Evolutionary conservation across 2,113 vertebrate genomes (phyloP).

Genomic region (Megaceryle maxima): DNA sequence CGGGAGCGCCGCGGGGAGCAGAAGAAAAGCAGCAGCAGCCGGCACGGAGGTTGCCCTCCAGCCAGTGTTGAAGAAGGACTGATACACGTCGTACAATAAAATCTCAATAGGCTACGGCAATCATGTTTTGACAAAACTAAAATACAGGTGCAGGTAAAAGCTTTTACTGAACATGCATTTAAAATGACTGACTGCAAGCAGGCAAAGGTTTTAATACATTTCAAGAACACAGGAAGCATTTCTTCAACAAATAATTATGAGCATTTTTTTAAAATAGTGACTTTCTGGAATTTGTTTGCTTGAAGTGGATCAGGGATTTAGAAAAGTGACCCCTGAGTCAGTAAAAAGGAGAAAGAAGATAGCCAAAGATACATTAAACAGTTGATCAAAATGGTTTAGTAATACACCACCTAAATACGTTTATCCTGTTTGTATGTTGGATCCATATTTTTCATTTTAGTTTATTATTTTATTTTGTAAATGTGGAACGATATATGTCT

Average conservation of each 20-base stretch:
- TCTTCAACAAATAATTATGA: background rate
- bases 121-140: background rate
- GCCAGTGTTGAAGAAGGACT: background rate
- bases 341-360: background rate
- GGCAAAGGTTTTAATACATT: background rate
- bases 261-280: background rate
- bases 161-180: background rate
- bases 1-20: accelerated
- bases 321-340: background rate
- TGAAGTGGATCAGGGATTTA: background rate
- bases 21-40: background rate
- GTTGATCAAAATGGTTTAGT: background rate
- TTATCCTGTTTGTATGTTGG: background rate
- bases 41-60: background rate
- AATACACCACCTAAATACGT: background rate
- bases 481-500: background rate
- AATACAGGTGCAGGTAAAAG: background rate
- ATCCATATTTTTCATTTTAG: background rate
- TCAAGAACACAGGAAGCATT: background rate
- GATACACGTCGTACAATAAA: background rate
- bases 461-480: background rate
- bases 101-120: background rate
- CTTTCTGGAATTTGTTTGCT: background rate
- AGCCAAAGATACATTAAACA: background rate
- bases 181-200: background rate